Percentiles rank a stretch among this genome's conserved stretches.
phyloP scores from a whole-genome alignment of 2,797 vertebrate species.

The Oryzias sinensis region DNA sequence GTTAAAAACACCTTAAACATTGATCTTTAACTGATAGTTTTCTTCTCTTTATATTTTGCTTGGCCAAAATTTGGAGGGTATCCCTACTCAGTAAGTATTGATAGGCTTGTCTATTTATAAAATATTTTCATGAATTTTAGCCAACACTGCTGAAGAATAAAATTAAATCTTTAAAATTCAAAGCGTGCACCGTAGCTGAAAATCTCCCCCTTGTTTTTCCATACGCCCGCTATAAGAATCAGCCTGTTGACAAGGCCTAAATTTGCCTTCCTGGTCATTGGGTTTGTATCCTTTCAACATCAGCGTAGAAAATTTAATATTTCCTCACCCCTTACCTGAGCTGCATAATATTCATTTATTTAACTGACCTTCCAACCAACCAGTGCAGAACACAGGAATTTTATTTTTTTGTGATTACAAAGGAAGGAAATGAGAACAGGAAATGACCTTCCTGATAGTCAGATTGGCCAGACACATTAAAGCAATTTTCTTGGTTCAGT shows the following conservation, averaged over 20 bases:
- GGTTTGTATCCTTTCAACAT: conserved; percentile 10
- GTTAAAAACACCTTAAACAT: no score
- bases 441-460: conserved; percentile 60
- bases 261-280: conserved; percentile 6
- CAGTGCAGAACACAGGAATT: conserved; percentile 34
- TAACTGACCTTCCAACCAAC: conserved; percentile 35
- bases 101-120: conserved; percentile 58
- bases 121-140: conserved; percentile 49
- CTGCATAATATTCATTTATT: conserved; percentile 44
- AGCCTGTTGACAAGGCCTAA: conserved; percentile 1
- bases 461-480: conserved; percentile 67
- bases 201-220: conserved; percentile 17
- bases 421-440: conserved; percentile 69
- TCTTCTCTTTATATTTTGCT: conserved; percentile 6
- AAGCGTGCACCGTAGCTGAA: conserved; percentile 15
- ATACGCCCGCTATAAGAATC: conserved; percentile 14
- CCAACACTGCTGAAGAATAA: conserved; percentile 59
- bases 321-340: conserved; percentile 23
- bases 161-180: conserved; percentile 17
- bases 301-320: conserved; percentile 27
- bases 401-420: conserved; percentile 24
- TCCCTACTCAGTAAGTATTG: conserved; percentile 6
- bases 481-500: conserved; percentile 65
- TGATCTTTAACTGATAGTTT: conserved; percentile 8
- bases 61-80: conserved; percentile 16